Conservation (phyloP, 2,888 invertebrate species). For the Cylloceria caligata region DNA sequence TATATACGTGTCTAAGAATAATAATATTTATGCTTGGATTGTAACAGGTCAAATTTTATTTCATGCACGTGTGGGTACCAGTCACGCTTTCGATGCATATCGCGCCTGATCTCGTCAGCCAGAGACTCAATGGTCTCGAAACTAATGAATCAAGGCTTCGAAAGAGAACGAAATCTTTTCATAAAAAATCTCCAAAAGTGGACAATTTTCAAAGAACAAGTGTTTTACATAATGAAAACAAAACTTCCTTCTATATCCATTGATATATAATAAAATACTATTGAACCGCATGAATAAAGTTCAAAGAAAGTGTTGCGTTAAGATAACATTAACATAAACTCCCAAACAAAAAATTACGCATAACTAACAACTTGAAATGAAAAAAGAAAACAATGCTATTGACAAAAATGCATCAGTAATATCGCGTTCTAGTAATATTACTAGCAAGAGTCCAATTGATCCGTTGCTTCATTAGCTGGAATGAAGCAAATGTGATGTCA, state of each 20-base stretch:
- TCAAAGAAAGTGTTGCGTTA: too few relatives aligned
- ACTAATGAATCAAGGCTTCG: not conserved
- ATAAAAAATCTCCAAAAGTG: too few relatives aligned
- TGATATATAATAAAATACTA: too few relatives aligned
- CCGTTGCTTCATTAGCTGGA: slow-evolving; percentile 53
- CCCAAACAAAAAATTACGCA: not conserved
- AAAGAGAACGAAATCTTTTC: not conserved
- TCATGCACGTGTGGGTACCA: slow-evolving; percentile 2
- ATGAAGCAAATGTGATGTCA: slow-evolving; percentile 54
- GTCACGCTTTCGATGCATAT: slow-evolving; percentile 19
- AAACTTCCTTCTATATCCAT: not conserved
- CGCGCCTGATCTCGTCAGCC: not conserved
- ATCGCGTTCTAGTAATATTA: too few relatives aligned
- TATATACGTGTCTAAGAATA: not conserved
- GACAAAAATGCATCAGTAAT: not conserved
- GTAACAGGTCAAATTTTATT: slow-evolving; percentile 11
- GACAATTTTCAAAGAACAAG: too few relatives aligned
- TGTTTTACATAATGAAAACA: too few relatives aligned
- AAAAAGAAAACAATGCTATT: not conserved
- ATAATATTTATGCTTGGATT: not conserved
- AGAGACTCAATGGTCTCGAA: slow-evolving; percentile 5
- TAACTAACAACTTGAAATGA: not conserved
- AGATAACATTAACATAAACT: not conserved
- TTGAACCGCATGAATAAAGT: too few relatives aligned
- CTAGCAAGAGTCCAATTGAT: slow-evolving; percentile 42